Base-by-base conservation (phyloP, 2,113 vertebrate genomes). In the Larimichthys polyactis region DNA sequence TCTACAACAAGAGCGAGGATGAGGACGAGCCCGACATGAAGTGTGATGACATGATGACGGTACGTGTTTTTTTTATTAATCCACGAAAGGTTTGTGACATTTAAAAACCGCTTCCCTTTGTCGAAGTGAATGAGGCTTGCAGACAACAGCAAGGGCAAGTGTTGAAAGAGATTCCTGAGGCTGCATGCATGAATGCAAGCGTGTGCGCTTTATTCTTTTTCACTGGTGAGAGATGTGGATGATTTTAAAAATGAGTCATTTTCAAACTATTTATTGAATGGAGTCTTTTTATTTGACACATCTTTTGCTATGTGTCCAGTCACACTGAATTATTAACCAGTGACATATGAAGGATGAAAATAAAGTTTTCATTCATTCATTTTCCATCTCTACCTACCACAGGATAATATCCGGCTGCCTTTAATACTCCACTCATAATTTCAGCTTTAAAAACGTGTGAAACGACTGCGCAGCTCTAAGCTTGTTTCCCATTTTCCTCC, bases 1-100 rank as follows among this genome's bases (percentile, higher is more conserved):
- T 99, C 95, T 99, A 99, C 95, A 99, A 99, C 86, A 99, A 99
- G 91, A 98, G 98, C 0, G 98, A 99, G 86, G 98, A 99, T 10
- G 97, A 99, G 22, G 97, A 98, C 1, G 96, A 96, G 80, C 98
- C 98, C 0, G 98, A 99, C 87, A 99, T 99, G 98, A 99, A 99
- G 85, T 99, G 98, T 69, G 97, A 99, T 0, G 98, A 99, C 80
- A 99, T 99, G 98, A 99, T 99, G 98, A 99, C 98, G 43, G 98
- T 99, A 82, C 1, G 75, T 60, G 36, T 8, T 40, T 40, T 69
- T 46, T 24, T 16, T 16, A 4, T 49, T 58, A 2, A 20, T 46
- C 20, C 8, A 5, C n/a, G 15, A 48, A 36, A 6, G n/a, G 32
- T 15, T n/a, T 5, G 4, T 55, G n/a, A 84, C 69, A 70, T 32